Conservation (phyloP, 2,888 invertebrate species). For the Heliothis peltigera region DNA sequence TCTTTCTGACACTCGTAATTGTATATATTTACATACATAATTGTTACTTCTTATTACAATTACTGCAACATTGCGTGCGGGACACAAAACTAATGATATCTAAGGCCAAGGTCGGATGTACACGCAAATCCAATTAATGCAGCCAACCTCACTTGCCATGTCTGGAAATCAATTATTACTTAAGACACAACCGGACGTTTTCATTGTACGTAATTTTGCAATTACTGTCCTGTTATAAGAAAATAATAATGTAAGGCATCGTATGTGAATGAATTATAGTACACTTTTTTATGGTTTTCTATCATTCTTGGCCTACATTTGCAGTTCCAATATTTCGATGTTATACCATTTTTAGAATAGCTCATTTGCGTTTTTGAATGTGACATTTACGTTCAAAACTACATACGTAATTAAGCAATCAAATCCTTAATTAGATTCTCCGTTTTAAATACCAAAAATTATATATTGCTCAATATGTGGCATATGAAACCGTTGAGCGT, state of each 20-base stretch:
- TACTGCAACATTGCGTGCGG: constrained; percentile 53
- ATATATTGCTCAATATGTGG: constrained; percentile 50
- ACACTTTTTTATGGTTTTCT: background rate
- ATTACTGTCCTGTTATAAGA: constrained; percentile 46
- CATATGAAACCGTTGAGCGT: constrained; percentile 52
- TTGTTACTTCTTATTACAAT: constrained; percentile 45
- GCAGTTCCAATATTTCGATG: too few species aligned
- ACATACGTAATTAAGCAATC: constrained; percentile 7
- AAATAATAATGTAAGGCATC: constrained; percentile 17
- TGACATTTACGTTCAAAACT: background rate
- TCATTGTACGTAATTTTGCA: constrained; percentile 58
- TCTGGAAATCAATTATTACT: constrained; percentile 69
- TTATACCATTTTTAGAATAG: too few species aligned
- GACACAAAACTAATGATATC: constrained; percentile 63
- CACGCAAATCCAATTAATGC: constrained; percentile 77
- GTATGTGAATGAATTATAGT: background rate
- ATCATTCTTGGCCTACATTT: too few species aligned
- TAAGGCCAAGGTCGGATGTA: constrained; percentile 78
- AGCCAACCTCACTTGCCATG: constrained; percentile 61
- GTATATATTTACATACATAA: constrained; percentile 45
- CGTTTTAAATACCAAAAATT: constrained; percentile 30
- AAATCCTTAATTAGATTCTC: constrained; percentile 10
- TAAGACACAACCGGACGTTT: constrained; percentile 61
- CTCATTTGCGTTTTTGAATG: constrained; percentile 4
- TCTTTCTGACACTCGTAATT: constrained; percentile 17